These are phyloP conservation scores for Yasuhikotakia modesta DNA, from an alignment of 2,797 vertebrate species.

Conservation along the genomic window DNA sequence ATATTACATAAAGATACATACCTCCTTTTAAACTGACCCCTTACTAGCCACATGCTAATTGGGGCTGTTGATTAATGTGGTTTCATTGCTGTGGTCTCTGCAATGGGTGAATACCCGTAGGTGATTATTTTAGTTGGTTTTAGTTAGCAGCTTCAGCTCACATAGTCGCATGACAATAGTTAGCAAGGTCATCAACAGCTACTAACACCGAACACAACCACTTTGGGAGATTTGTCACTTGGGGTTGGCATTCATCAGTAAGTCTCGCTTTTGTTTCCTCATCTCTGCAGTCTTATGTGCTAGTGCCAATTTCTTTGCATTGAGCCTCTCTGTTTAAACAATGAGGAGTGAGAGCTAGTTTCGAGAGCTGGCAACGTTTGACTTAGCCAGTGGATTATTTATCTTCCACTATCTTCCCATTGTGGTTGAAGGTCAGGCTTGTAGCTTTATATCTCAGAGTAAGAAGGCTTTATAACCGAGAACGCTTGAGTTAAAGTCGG, in stretches of 20 bases:
- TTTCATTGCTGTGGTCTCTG: too few relatives aligned
- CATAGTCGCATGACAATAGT: too few relatives aligned
- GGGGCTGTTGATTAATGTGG: too few relatives aligned
- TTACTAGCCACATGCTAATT: too few relatives aligned
- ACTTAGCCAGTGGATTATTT: slow-evolving; percentile 18
- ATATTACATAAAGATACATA: background rate
- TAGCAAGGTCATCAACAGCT: slow-evolving; percentile 28
- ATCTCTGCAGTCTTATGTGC: slow-evolving; percentile 20
- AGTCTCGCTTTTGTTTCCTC: slow-evolving; percentile 28
- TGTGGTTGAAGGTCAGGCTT: slow-evolving; percentile 27
- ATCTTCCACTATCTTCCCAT: slow-evolving; percentile 17
- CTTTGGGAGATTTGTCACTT: slow-evolving; percentile 31
- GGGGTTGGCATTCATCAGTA: slow-evolving; percentile 36
- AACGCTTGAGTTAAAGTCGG: background rate
- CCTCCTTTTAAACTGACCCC: too few relatives aligned
- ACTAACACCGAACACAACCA: slow-evolving; percentile 13
- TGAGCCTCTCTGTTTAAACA: slow-evolving; percentile 60
- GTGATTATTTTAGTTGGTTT: too few relatives aligned
- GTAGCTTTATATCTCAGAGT: slow-evolving; percentile 10
- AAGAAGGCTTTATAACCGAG: background rate
- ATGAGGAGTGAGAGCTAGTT: slow-evolving; percentile 58
- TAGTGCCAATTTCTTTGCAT: slow-evolving; percentile 54
- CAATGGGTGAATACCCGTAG: background rate
- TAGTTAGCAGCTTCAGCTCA: too few relatives aligned
- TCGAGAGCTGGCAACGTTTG: slow-evolving; percentile 51